phyloP scores from a whole-genome alignment of 2,797 vertebrate species.

The Gymnoscopelus braueri region DNA sequence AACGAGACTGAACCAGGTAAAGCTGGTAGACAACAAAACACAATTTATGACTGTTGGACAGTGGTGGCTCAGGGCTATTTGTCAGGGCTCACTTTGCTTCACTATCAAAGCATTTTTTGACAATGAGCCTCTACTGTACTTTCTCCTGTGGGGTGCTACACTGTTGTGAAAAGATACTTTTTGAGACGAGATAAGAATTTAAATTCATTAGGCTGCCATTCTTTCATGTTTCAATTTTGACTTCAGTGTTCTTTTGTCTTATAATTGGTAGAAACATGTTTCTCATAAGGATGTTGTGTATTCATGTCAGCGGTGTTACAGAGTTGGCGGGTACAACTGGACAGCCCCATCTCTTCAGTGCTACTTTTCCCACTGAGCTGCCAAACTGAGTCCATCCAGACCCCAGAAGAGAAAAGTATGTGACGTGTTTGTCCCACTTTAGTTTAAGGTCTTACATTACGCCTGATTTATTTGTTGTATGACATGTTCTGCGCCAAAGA shows the following conservation, averaged over 20 bases:
- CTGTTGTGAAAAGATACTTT: not conserved
- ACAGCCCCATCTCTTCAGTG: conserved; percentile 89
- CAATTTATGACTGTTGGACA: not conserved
- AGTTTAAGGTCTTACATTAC: not conserved
- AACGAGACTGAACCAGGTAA: conserved; percentile 84
- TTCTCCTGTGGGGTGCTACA: not conserved
- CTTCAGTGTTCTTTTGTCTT: too few relatives aligned
- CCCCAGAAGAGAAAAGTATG: conserved; percentile 49
- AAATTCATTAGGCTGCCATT: too few relatives aligned
- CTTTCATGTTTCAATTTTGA: too few relatives aligned
- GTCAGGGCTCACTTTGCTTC: not conserved
- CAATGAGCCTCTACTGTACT: not conserved
- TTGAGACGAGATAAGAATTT: too few relatives aligned
- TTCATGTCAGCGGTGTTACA: conserved; percentile 82
- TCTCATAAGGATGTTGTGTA: not conserved
- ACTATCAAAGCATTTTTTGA: not conserved
- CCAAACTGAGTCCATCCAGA: conserved; percentile 21
- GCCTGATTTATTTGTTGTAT: too few relatives aligned
- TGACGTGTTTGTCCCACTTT: not conserved
- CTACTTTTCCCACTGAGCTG: conserved; percentile 81
- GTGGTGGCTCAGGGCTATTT: not conserved
- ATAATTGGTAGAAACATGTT: not conserved
- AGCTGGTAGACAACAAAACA: not conserved
- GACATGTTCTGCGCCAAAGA: too few relatives aligned
- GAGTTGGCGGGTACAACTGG: conserved; percentile 89